Base-by-base conservation (phyloP, 2,888 invertebrate genomes). In the Caenorhabditis wallacei region DNA sequence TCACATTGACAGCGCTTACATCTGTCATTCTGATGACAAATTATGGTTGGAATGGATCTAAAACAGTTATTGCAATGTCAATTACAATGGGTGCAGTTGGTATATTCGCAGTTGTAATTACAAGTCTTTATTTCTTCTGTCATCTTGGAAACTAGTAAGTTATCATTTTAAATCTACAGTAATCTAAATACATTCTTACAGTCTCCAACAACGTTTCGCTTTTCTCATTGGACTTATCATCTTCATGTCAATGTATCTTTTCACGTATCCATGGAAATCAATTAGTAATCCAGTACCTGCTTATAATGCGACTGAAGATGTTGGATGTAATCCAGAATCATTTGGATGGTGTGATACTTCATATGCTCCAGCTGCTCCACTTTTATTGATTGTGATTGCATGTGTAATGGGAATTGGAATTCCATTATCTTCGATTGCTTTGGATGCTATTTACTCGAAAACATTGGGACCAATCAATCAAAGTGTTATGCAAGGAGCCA, bases 361-460 rank as follows among this genome's bases (percentile, higher is more conserved):
- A 35, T 79, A 37, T 63, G 61, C 69, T 22, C 87, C 66, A 1
- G 37, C 46, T 4, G 66, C 78, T 22, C 46, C 40, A n/a, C 18
- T 87, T n/a, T 78, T 85, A 22, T 56, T 87, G 13, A 70, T 71
- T 22, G 76, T 87, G 11, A 82, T 87, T 16, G 83, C 81, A 3
- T 26, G 68, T 11, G 85, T 85, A 1, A 84, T 87, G 84, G 87
- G 85, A 48, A 59, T 87, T 26, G 87, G 83, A 53, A 80, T 87
- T 20, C 87, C 87, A 46, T 64, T 87, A 59, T 82, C 83, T 5
- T 51, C 53, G 16, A 56, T 87, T 8, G 80, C 85, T 0, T 22
- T 85, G 43, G 87, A 87, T 48, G 82, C 87, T 11, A 85, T 87
- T 56, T 87, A 87, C 54, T 85, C 85, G 56, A 80, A 84, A 54